Evolutionary conservation across 2,888 invertebrate genomes (phyloP), one percentile per base, ranked within the genome.

Genomic region (Eupsilia transversa): DNA sequence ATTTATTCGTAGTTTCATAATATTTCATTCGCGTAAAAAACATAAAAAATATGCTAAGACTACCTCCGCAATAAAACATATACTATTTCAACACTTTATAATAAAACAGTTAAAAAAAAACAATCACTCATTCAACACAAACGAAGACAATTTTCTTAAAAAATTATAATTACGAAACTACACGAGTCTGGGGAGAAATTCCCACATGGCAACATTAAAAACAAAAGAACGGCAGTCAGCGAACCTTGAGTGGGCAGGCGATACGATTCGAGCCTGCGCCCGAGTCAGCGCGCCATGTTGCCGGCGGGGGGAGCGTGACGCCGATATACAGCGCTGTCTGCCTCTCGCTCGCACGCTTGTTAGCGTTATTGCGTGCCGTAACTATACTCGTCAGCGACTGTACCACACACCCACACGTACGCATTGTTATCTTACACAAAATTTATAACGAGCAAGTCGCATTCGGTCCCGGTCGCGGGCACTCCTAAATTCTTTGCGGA

Each of bases 231-330:
- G 96, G 95, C 96, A 96, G 96, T 96, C 96, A 96, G 96, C 96
- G 96, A 96, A 96, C 96, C 96, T 96, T 96, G 96, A 97, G 97
- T 97, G 97, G 97, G 96, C 95, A 96, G 96, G 96, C 96, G 96
- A 96, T 96, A 96, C 95, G 96, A 95, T 95, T 95, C 97, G 97
- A 97, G 97, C 95, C 97, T 97, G 97, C 97, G 97, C 97, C 97
- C 97, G 96, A 96, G 96, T 95, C 95, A 93, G 92, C 94, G 94
- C 95, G 96, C 96, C 96, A 96, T 96, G 94, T 95, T 96, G 95
- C 94, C 93, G 93, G 90, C 92, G 92, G 94, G 90, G 78, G 84
- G 89, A 94, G 76, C 73, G 91, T 74, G 94, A 96, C 82, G 80
- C 56, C 91, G 94, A 94, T 88, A 88, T 94, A 94, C 91, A 88